Conservation (phyloP, 2,113 vertebrate genomes). For the Sclerurus mexicanus region DNA sequence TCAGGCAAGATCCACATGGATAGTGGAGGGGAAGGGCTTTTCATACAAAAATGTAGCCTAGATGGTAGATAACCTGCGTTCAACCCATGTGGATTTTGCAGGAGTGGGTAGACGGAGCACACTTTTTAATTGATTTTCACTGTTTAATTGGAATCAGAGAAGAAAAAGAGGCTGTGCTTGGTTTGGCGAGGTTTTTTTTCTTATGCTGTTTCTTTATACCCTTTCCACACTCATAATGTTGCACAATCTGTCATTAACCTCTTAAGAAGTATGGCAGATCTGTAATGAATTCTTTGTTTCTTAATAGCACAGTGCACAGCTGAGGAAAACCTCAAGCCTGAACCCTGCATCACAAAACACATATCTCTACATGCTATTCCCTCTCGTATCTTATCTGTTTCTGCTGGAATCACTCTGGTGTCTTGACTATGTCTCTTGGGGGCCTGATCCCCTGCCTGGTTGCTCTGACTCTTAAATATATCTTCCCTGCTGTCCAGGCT, state of each 20-base stretch:
- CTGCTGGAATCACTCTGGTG: background rate
- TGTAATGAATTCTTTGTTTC: background rate
- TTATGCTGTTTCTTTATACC: background rate
- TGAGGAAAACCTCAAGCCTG: background rate
- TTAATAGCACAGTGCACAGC: background rate
- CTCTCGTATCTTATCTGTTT: background rate
- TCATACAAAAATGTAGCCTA: background rate
- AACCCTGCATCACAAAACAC: background rate
- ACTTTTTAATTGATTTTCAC: background rate
- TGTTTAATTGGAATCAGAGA: background rate
- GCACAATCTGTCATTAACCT: background rate
- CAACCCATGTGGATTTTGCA: background rate
- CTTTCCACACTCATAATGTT: background rate
- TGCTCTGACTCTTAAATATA: background rate
- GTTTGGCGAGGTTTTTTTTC: background rate
- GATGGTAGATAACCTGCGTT: background rate
- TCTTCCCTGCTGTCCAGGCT: background rate
- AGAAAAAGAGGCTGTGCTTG: background rate
- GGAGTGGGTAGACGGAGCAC: background rate
- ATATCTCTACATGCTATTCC: background rate
- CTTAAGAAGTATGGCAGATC: background rate
- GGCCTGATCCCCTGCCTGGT: background rate
- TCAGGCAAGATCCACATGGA: fast-evolving
- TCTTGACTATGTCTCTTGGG: background rate
- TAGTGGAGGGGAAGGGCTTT: background rate